phyloP scores from a whole-genome alignment of 2,888 invertebrate genomes.

The Andricus quercusramuli region DNA sequence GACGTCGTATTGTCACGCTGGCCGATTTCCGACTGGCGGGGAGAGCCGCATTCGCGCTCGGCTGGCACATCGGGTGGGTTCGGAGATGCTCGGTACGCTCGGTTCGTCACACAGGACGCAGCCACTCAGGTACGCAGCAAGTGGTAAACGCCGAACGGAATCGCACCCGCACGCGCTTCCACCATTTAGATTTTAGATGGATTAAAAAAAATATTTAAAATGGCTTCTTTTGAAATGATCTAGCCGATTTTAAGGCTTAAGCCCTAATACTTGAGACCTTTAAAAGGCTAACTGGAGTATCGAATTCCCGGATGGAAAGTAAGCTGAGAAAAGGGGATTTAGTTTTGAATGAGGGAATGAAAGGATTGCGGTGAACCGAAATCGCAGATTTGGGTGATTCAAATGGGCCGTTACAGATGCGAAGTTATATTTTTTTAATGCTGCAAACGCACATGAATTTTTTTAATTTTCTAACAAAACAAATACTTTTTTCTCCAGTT shows the following conservation, averaged over 20 bases:
- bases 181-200: not conserved
- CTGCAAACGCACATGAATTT: too few relatives aligned
- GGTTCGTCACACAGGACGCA: conserved; percentile 20
- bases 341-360: not conserved
- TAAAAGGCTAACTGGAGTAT: not conserved
- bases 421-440: not conserved
- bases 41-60: conserved; percentile 66
- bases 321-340: not conserved
- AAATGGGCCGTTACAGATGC: not conserved
- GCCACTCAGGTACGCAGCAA: not conserved
- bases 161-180: conserved; percentile 11
- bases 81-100: conserved; percentile 48
- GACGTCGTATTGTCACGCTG: conserved; percentile 72
- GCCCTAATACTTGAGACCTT: too few relatives aligned
- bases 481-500: too few relatives aligned
- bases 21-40: conserved; percentile 76
- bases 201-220: not conserved
- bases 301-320: not conserved
- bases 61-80: conserved; percentile 63
- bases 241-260: not conserved
- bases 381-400: not conserved
- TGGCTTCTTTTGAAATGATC: not conserved
- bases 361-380: not conserved
- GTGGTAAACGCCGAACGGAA: conserved; percentile 29
- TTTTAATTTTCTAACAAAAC: too few relatives aligned